These are phyloP conservation scores for Pipistrellus nathusii DNA, from an alignment of 2,797 vertebrate species.

Conservation along the genomic window DNA sequence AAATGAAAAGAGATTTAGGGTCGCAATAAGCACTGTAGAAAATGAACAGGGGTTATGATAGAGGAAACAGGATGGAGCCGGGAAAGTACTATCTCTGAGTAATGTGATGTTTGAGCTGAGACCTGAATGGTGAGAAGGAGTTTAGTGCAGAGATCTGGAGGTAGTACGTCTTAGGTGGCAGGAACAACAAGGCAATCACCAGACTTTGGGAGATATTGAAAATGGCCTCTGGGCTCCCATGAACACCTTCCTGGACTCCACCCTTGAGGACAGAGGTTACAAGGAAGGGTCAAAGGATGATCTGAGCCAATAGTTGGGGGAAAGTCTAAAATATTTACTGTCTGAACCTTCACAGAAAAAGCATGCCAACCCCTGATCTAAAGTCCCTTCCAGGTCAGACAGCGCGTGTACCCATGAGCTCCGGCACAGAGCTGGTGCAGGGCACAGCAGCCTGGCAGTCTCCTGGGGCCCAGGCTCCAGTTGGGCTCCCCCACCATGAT, in stretches of 20 bases:
- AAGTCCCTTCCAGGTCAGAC: not conserved
- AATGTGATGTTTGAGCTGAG: not conserved
- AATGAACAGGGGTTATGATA: not conserved
- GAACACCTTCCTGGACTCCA: not conserved
- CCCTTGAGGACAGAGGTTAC: not conserved
- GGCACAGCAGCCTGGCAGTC: not conserved
- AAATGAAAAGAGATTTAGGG: not conserved
- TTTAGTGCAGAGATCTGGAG: not conserved
- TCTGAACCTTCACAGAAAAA: not conserved
- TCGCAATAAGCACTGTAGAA: not conserved
- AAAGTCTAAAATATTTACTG: not conserved
- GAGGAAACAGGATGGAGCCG: not conserved
- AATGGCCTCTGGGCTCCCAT: not conserved
- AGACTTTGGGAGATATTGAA: not conserved
- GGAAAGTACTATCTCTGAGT: not conserved
- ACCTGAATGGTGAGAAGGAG: not conserved
- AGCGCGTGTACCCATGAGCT: fast-evolving
- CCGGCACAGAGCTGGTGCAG: not conserved
- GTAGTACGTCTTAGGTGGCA: not conserved
- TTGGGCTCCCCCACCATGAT: not conserved
- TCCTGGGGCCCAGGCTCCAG: not conserved
- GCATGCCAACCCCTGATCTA: not conserved
- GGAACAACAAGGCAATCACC: not conserved
- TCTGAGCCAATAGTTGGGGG: not conserved
- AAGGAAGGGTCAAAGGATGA: not conserved